Percentiles rank a stretch among this genome's conserved stretches.
Evolutionary conservation across 1,140 invertebrate genomes (phyloP).

Genomic region (Trissolcus basalis): DNA sequence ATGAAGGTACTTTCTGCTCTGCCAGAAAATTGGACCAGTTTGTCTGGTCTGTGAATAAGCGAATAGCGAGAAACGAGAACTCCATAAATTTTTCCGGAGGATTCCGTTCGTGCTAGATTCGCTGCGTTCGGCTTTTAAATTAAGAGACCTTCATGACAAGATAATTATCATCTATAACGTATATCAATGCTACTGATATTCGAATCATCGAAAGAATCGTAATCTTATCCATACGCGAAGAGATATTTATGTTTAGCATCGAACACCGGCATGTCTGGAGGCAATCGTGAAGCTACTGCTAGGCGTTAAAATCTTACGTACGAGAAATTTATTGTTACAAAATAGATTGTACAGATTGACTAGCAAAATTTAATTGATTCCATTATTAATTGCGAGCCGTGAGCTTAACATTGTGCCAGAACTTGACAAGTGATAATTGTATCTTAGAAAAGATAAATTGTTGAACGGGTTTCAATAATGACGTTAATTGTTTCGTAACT

Average conservation of each 20-base stretch:
- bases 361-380: conserved; percentile 22
- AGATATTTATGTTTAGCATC: conserved; percentile 33
- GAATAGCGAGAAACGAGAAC: conserved; percentile 57
- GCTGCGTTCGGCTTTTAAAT: conserved; percentile 61
- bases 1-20: conserved; percentile 48
- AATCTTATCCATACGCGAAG: conserved; percentile 32
- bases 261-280: conserved; percentile 2
- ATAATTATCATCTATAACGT: conserved; percentile 55
- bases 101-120: conserved; percentile 61
- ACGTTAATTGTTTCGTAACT: conserved; percentile 26
- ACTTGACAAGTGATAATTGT: conserved; percentile 16
- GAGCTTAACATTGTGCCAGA: conserved; percentile 8
- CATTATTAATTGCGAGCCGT: conserved; percentile 25
- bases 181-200: conserved; percentile 41
- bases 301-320: no score
- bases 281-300: conserved; percentile 7
- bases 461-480: conserved; percentile 41
- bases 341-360: no score
- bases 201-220: conserved; percentile 24
- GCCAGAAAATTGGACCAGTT: conserved; percentile 62
- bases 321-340: no score
- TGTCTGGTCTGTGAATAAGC: conserved; percentile 59
- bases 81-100: conserved; percentile 61
- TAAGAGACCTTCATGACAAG: conserved; percentile 62
- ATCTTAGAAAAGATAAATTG: conserved; percentile 5